Conservation (phyloP, 2,797 vertebrate genomes). For the Melanotaenia boesemani region DNA sequence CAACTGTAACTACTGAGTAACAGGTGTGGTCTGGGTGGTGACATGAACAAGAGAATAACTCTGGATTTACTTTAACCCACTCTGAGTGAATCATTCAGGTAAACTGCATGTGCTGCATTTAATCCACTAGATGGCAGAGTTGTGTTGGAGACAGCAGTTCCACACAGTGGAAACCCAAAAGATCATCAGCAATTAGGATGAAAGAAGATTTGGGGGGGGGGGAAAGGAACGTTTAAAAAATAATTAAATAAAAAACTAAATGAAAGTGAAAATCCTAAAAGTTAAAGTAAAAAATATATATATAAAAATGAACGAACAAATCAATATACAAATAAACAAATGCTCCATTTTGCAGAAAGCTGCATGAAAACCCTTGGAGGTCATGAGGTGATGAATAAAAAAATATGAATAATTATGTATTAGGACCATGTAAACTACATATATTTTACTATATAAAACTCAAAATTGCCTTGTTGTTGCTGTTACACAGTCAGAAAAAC, state of each 20-base stretch:
- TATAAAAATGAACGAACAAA: background rate
- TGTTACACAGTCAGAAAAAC: no score
- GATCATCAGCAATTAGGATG: background rate
- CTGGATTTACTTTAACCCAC: background rate
- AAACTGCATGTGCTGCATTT: background rate
- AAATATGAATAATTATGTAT: background rate
- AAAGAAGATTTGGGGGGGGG: no score
- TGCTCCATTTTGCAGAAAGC: background rate
- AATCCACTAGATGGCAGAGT: constrained; percentile 74
- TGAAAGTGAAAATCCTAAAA: background rate
- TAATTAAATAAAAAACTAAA: no score
- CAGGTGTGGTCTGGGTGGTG: constrained; percentile 5
- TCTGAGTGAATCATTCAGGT: background rate
- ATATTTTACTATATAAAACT: background rate
- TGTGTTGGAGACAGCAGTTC: constrained; percentile 19
- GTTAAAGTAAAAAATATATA: background rate
- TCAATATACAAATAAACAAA: background rate
- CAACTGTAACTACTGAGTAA: background rate
- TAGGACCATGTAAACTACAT: background rate
- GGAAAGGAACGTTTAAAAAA: no score
- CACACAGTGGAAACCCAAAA: background rate
- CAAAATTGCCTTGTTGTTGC: no score
- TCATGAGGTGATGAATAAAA: background rate
- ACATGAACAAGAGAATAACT: background rate
- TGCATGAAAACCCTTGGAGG: background rate